Base-by-base conservation (phyloP, 2,888 invertebrate species). In the Scrobipalpa atriplicella region DNA sequence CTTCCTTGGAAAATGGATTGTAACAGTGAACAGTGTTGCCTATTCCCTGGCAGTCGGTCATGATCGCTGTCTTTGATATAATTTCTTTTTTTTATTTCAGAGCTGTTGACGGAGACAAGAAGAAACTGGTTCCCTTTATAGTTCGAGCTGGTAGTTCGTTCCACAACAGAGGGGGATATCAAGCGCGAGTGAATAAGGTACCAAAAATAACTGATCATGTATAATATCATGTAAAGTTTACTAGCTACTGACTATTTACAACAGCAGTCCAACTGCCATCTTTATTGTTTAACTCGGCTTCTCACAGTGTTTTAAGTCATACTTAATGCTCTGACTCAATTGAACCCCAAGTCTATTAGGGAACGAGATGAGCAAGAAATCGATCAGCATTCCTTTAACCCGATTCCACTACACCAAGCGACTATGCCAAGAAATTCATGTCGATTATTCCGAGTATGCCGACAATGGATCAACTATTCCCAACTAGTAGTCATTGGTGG, bases 81-180 rank as follows among this genome's bases (percentile, higher is more conserved):
- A 13, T 51, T 16, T n/a, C 16, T 16, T 7, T n/a, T 6, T 21
- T 21, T 0, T 21, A 7, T 80, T 79, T 0, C 78, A 92, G 92
- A 47, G 89, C 88, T 0, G 73, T 73, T 51, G 89, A 89, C 39
- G 87, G 84, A 0, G 81, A 85, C 41, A 80, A 78, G 61, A 80
- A 75, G 16, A 90, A 87, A 54, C 71, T 92, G 0, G 76, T 79
- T 2, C 83, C 87, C 0, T 92, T 83, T 64, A 84, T 90, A 9
- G 75, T 92, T 0, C 75, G 92, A 65, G 92, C 89, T 11, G 92
- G 92, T 0, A 92, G 92, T 64, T 92, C 92, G 0, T 92, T 89
- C 64, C 89, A 92, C 68, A 89, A 89, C 68, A 77, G 85, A 64
- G 92, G 92, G 0, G 92, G 92, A 0, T 92, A 91, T 65, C 92